These are phyloP conservation scores for Onchidella celtica DNA, from an alignment of 2,888 invertebrate genomes.

Conservation along the genomic window DNA sequence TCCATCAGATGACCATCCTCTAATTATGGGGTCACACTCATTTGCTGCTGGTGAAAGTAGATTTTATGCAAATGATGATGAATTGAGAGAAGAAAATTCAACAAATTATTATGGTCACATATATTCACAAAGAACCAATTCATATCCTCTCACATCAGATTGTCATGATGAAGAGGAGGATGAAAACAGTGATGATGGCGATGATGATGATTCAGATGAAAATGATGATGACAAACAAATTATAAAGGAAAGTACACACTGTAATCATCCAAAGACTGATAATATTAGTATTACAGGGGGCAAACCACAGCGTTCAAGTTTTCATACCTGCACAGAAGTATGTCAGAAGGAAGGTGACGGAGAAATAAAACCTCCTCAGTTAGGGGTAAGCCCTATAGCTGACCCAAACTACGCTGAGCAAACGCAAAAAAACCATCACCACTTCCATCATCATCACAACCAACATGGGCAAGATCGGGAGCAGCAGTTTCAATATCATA, in stretches of 20 bases:
- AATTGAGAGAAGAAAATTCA: neutral
- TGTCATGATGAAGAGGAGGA: slow-evolving; percentile 35
- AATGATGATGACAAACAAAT: slow-evolving; percentile 22
- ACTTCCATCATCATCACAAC: slow-evolving; percentile 22
- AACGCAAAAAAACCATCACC: neutral
- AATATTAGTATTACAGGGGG: neutral
- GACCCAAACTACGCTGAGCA: neutral
- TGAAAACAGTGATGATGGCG: slow-evolving; percentile 34
- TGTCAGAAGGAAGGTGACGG: slow-evolving; percentile 13
- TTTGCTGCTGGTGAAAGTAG: slow-evolving; percentile 23
- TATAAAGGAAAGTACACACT: neutral
- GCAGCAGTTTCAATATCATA: neutral
- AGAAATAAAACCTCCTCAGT: neutral
- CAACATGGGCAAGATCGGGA: slow-evolving; percentile 35
- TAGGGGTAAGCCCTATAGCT: neutral
- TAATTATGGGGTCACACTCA: slow-evolving; percentile 32
- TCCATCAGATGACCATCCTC: slow-evolving; percentile 35
- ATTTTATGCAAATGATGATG: neutral
- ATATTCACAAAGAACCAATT: slow-evolving; percentile 19
- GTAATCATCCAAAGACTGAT: neutral
- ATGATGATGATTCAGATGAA: slow-evolving; percentile 16
- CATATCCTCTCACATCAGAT: slow-evolving; percentile 41
- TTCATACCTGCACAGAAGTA: neutral
- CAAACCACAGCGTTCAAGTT: neutral
- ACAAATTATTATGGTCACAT: neutral